Evolutionary conservation across 1,140 invertebrate genomes (phyloP).

Genomic region (Halictus rubicundus): DNA sequence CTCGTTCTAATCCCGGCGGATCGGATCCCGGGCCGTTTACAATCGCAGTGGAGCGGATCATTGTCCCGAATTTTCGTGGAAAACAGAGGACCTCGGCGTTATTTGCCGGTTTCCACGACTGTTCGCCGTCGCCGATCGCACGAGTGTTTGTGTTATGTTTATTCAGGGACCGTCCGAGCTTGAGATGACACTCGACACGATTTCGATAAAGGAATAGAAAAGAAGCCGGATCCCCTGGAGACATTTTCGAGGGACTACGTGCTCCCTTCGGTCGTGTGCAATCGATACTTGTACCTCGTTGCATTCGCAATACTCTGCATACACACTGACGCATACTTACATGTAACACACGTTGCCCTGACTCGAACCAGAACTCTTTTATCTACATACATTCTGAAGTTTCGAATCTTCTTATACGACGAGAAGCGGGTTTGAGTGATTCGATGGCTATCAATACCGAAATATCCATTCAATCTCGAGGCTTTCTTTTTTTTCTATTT

Average conservation of each 20-base stretch:
- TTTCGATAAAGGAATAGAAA: conserved; percentile 1
- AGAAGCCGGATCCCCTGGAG: neutral
- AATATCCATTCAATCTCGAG: too few relatives aligned
- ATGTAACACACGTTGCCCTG: too few relatives aligned
- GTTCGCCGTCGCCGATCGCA: neutral
- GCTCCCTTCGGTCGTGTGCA: neutral
- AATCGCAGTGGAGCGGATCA: neutral
- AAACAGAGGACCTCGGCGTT: too few relatives aligned
- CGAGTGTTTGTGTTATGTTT: neutral
- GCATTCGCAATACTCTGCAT: neutral
- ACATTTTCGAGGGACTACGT: conserved; percentile 4
- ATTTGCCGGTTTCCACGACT: neutral
- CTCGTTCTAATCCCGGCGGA: neutral
- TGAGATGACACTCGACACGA: neutral
- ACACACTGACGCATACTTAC: neutral
- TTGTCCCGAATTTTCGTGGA: neutral
- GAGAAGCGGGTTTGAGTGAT: neutral
- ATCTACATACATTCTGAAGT: neutral
- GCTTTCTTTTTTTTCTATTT: too few relatives aligned
- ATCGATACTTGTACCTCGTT: conserved; percentile 12
- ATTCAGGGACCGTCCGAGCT: neutral
- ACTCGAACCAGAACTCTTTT: neutral
- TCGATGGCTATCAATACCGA: neutral
- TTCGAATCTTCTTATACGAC: neutral
- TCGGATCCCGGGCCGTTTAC: neutral